Base-by-base conservation (phyloP, 1,140 invertebrate genomes). In the Aradophagus sp. region DNA sequence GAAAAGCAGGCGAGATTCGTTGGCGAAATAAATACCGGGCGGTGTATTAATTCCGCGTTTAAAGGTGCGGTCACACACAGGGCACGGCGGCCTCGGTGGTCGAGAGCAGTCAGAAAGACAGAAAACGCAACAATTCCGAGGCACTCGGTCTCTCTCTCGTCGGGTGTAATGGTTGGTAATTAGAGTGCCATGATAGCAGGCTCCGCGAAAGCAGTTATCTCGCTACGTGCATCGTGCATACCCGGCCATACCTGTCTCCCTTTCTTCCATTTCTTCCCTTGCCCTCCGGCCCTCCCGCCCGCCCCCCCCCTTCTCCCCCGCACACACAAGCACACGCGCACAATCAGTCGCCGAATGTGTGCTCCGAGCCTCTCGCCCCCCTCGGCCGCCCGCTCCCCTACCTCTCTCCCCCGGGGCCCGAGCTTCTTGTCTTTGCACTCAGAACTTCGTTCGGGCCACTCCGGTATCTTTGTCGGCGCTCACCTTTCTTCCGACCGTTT, bases 151-250 rank as follows among this genome's bases (percentile, higher is more conserved):
- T n/a, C 47, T 63, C 59, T 52, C 65, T 76, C 62, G 68, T 75
- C 74, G 77, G 75, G 74, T 82, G 78, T 83, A 82, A 84, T 82
- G 80, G 78, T 77, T 82, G 80, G 80, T 84, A 84, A 84, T 84
- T 84, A 84, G 81, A 83, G 81, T 82, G 79, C 77, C 80, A 82
- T 83, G 81, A 83, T 83, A 83, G 81, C 78, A 83, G 80, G 79
- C 81, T 82, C 77, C 77, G 78, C 80, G 79, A 81, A 82, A 82
- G 77, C 81, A 83, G 81, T 83, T 83, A 82, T 83, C 81, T 83
- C 77, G 74, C 78, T 83, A 83, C 80, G 79, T 82, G 80, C 79
- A 83, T 83, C 81, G 79, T 79, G 79, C 78, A 83, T 80, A 70
- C 75, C 74, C 73, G 72, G 69, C 61, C 29, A 50, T 12, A 59